phyloP scores from a whole-genome alignment of 2,113 vertebrate genomes.

The Pteruthius melanotis region DNA sequence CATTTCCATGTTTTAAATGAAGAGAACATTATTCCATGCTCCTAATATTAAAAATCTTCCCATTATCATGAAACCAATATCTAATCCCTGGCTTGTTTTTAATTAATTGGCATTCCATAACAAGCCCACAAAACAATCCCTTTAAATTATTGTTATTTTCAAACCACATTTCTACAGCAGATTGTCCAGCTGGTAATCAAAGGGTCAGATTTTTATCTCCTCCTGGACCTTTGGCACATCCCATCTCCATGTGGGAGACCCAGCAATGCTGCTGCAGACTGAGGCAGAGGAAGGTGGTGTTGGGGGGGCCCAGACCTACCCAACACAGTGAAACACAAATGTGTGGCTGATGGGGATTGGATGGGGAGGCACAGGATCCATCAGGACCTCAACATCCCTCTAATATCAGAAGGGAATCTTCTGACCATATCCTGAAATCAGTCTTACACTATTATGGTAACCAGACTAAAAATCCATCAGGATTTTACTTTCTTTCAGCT shows the following conservation, averaged over 20 bases:
- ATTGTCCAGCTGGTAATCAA: not conserved
- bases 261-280: not conserved
- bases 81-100: not conserved
- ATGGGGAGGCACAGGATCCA: not conserved
- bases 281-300: not conserved
- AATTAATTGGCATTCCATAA: not conserved
- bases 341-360: not conserved
- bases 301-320: not conserved
- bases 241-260: not conserved
- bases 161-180: not conserved
- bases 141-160: not conserved
- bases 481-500: not conserved
- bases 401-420: not conserved
- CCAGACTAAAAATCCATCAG: not conserved
- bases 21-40: not conserved
- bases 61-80: not conserved
- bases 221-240: not conserved
- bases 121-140: not conserved
- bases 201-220: not conserved
- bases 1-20: not conserved
- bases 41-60: not conserved
- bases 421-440: not conserved
- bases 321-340: fast-evolving
- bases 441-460: not conserved
- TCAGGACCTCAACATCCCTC: not conserved